Conservation (phyloP, 1,140 invertebrate genomes). For the Macrotrachela quadricornifera region DNA sequence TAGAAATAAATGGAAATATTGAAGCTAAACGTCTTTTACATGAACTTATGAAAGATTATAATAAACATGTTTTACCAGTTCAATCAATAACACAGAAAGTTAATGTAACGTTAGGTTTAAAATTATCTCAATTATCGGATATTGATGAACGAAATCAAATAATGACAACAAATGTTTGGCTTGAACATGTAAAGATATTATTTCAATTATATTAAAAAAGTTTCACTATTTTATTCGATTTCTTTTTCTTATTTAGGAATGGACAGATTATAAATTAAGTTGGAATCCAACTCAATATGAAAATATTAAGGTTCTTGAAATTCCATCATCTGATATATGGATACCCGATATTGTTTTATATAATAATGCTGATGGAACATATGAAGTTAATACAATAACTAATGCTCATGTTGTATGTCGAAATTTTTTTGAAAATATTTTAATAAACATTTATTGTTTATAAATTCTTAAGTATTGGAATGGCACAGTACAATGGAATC, state of each 20-base stretch:
- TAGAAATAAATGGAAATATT: too few relatives aligned
- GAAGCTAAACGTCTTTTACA: neutral
- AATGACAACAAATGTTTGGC: constrained; percentile 35
- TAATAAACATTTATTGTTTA: constrained; percentile 35
- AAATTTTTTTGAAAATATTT: too few relatives aligned
- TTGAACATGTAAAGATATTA: constrained; percentile 16
- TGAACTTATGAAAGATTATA: constrained; percentile 1
- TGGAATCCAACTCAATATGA: constrained; percentile 87
- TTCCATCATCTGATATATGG: constrained; percentile 46
- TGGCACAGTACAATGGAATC: constrained; percentile 44
- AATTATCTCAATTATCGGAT: constrained; percentile 4
- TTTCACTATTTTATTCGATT: neutral
- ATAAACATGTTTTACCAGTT: neutral
- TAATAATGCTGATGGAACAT: constrained; percentile 12
- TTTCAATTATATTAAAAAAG: constrained; percentile 10
- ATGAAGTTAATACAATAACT: constrained; percentile 32
- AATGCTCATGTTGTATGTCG: constrained; percentile 29
- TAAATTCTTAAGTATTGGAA: constrained; percentile 36
- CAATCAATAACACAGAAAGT: neutral
- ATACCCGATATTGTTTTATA: constrained; percentile 43
- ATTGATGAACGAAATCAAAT: constrained; percentile 29
- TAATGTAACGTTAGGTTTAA: constrained; percentile 2
- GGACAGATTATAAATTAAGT: constrained; percentile 77
- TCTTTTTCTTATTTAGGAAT: constrained; percentile 33
- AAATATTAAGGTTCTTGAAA: constrained; percentile 46